Evolutionary conservation across 2,113 vertebrate species (phyloP), one percentile per base, ranked within the genome.

Genomic region (Raja brachyura): DNA sequence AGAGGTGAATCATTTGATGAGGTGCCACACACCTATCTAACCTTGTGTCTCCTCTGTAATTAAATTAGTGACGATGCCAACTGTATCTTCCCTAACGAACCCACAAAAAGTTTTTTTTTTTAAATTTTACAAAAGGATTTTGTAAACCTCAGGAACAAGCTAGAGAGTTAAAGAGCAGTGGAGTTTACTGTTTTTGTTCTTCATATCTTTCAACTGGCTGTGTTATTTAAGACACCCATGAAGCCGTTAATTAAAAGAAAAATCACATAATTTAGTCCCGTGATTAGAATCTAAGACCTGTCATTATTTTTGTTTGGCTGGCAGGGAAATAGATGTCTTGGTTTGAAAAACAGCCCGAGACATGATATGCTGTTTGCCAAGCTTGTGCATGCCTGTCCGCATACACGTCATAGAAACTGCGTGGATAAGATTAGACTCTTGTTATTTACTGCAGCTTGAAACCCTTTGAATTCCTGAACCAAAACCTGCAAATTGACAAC

Each of bases 211-310:
- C 31, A 70, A 28, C 18, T 28, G 20, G 68, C 31, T 48, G 33
- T 74, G 90, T 73, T 68, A 54, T 39, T 73, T 92, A 92, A 73
- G 83, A 31, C 59, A 31, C 31, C 18, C 20, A 28, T 74, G 90
- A 92, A 74, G 66, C 68, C 73, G 13, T 39, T 79, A 39, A 73
- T 48, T 73, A 4, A 9, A 16, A 73, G 48, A 92, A 59, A 11
- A 22, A 73, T n/a, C 31, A 20, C 86, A 68, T 92, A 48, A 54
- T 73, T 92, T 92, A 73, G 6, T 31, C 28, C 90, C 16, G 28
- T 54, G 90, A 92, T 92, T 39, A 25, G 33, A 92, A 92, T 73
- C 68, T 48, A 92, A 70, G 20, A 74, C 39, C 66, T 73, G 68
- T 28, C 66, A 73, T 48, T 88, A 48, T 92, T 70, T 92, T 73